phyloP scores from a whole-genome alignment of 2,888 invertebrate genomes.

The Xylocampa areola region DNA sequence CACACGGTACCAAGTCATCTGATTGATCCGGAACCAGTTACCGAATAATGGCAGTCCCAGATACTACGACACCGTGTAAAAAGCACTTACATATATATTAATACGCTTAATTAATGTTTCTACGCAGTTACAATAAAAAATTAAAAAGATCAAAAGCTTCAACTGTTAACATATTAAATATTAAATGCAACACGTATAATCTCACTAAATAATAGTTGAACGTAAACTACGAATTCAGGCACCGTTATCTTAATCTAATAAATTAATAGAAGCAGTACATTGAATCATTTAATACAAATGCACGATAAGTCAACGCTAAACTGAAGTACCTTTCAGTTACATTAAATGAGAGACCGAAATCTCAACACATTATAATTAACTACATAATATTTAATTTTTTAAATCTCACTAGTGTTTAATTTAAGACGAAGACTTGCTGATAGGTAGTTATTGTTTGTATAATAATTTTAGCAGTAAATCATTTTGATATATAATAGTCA shows the following conservation, averaged over 20 bases:
- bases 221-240: conserved; percentile 76
- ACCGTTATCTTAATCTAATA: conserved; percentile 83
- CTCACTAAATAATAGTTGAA: conserved; percentile 55
- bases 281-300: conserved; percentile 30
- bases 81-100: conserved; percentile 31
- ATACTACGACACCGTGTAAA: conserved; percentile 18
- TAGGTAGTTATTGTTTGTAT: conserved; percentile 43
- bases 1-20: conserved; percentile 14
- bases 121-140: conserved; percentile 34
- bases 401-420: conserved; percentile 66
- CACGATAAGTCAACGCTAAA: conserved; percentile 29
- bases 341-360: conserved; percentile 40
- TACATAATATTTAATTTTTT: conserved; percentile 53
- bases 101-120: conserved; percentile 21
- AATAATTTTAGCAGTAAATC: conserved; percentile 25
- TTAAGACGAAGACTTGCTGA: conserved; percentile 58
- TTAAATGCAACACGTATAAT: conserved; percentile 66
- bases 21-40: conserved; percentile 20
- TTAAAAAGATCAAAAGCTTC: conserved; percentile 36
- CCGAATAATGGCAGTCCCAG: conserved; percentile 11
- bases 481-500: conserved; percentile 24
- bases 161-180: conserved; percentile 59
- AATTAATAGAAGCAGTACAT: conserved; percentile 45
- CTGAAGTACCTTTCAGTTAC: conserved; percentile 23
- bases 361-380: conserved; percentile 55